Evolutionary conservation across 2,888 invertebrate genomes (phyloP), one percentile per base, ranked within the genome.

Genomic region (Neelides folsomi): DNA sequence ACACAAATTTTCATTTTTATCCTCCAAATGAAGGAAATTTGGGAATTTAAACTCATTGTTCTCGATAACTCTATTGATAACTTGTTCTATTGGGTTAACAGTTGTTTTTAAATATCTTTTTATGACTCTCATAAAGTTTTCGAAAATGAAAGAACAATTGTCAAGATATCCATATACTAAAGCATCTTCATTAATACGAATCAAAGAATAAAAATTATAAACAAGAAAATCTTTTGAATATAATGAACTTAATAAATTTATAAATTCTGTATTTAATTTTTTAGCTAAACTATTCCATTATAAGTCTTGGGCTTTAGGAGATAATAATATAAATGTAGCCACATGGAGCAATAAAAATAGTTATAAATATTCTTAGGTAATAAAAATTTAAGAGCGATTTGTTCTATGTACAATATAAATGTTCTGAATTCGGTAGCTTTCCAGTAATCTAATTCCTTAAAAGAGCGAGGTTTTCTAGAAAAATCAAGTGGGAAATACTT

Each of bases 341-440:
- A 27, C n/a, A 20, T 46, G 47, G 1, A 57, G 34, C 1, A 41
- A 34, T 12, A 57, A 16, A 54, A 57, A 35, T 52, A 37, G 10
- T 46, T 20, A 13, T 51, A 53, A 1, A 46, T 18, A 1, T 38
- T 13, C 15, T 27, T 15, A 2, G 45, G 12, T 4, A 57, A 9
- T 15, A 55, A 35, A 2, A 13, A 16, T 12, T 35, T 7, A n/a
- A 59, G 36, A 15, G 46, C 52, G 1, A 52, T 20, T 1, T 50
- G 49, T 1, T 52, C 53, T 16, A 39, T 42, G 16, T 59, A 59
- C 13, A 59, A 16, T 15, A 59, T 27, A 36, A 57, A 47, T 1
- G 46, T 37, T 39, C 55, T 16, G 13, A 53, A 51, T 27, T 57
- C 57, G 9, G 55, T 54, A 1, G 53, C 57, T 35, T 59, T 57